Base-by-base conservation (phyloP, 2,888 invertebrate genomes). In the Luperina nickerlii region DNA sequence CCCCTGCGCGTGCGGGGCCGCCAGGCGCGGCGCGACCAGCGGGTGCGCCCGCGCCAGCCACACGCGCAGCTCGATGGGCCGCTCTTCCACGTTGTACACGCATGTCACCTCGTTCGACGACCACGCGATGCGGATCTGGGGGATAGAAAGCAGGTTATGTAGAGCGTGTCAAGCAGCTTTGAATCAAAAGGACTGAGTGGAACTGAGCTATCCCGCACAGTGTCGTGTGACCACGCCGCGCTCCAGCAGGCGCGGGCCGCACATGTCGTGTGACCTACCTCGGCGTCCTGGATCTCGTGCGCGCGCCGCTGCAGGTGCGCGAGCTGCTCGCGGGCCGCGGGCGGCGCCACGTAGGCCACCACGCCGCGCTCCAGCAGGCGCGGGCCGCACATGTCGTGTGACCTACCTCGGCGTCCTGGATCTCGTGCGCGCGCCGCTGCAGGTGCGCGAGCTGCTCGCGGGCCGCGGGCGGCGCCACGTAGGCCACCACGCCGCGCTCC, bases 21-120 rank as follows among this genome's bases (percentile, higher is more conserved):
- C 65, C 45, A 91, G 88, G 69, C 86, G 90, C 83, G 94, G 95
- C 89, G 90, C 91, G 76, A 82, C 98, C 62, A 99, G 97, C 2
- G 99, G 99, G 97, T 99, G 98, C 95, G 99, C 98, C 45, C 96
- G 93, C 0, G 99, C 98, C 86, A 99, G 96, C 70, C 97, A 96
- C 88, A 99, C 98, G 45, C 97, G 97, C 84, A 99, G 96, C 94
- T 98, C 98, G 94, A 99, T 98, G 85, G 97, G 97, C 0, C 98
- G 98, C 86, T 99, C 99, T 90, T 99, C 99, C 86, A 99, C 97
- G 32, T 97, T 97, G 94, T 99, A 99, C 24, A 97, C 97, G 38
- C 99, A 99, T 62, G 98, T 96, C 70, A 99, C 98, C 97, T 99
- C 99, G 82, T 98, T 96, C 2, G 98, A 97, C 24, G 97, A 97